Percentiles rank a stretch among this genome's conserved stretches.
These are phyloP conservation scores for Pleuronectes platessa DNA, from an alignment of 2,113 vertebrate species.

Conservation along the genomic window DNA sequence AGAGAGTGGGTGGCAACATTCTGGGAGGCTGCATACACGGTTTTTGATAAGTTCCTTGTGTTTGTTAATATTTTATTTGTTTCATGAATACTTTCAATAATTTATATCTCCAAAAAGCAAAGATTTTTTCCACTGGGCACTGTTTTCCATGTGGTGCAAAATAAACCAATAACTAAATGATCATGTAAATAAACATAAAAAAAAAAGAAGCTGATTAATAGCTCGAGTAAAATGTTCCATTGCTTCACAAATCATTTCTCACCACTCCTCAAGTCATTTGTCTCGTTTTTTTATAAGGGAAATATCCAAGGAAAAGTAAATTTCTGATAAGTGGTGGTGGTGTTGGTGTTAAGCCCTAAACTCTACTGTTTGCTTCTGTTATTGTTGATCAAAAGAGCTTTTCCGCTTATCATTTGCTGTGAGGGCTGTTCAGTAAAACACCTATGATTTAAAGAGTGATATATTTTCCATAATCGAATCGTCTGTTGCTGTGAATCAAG, in stretches of 20 bases:
- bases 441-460: background rate
- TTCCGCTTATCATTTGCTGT: background rate
- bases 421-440: background rate
- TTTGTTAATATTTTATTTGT: background rate
- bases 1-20: no score
- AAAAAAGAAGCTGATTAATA: background rate
- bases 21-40: no score
- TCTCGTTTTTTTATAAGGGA: background rate
- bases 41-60: no score
- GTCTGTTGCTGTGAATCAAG: background rate
- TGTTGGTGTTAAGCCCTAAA: background rate
- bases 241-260: background rate
- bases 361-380: background rate
- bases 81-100: background rate
- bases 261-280: background rate
- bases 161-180: no score
- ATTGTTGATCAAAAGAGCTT: background rate
- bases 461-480: conserved; percentile 12
- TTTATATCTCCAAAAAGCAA: background rate
- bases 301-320: background rate
- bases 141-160: no score
- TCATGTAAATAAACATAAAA: background rate
- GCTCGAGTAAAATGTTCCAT: background rate
- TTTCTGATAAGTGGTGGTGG: no score
- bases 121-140: no score